phyloP scores from a whole-genome alignment of 2,888 invertebrate species.

The Diplazon laetatorius region DNA sequence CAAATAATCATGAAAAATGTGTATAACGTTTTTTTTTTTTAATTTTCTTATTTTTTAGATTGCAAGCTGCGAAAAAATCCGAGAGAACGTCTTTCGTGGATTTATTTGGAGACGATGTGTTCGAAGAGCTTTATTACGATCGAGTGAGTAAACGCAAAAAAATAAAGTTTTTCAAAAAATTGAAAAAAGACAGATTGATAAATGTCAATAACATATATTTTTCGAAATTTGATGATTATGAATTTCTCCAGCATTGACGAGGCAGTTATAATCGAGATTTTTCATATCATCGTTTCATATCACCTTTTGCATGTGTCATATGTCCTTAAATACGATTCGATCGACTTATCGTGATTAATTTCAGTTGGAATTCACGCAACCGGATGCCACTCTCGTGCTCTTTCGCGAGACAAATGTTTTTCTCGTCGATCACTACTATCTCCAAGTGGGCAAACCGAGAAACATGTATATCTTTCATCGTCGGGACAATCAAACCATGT shows the following conservation, averaged over 20 bases:
- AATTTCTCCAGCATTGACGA: no score
- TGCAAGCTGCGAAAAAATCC: slow-evolving; percentile 58
- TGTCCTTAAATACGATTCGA: not conserved
- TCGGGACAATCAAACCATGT: slow-evolving; percentile 55
- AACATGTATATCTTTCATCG: slow-evolving; percentile 57
- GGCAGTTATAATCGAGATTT: no score
- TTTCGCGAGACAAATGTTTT: slow-evolving; percentile 66
- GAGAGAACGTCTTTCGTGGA: slow-evolving; percentile 57
- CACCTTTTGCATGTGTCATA: not conserved
- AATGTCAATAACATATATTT: no score
- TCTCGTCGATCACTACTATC: slow-evolving; percentile 66
- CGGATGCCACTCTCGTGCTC: slow-evolving; percentile 62
- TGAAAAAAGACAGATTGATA: no score
- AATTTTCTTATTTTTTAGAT: slow-evolving; percentile 50
- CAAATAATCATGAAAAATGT: not conserved
- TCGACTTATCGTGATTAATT: slow-evolving; percentile 8
- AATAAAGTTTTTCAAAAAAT: no score
- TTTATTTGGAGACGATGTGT: slow-evolving; percentile 62
- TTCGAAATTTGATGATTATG: no score
- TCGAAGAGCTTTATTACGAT: slow-evolving; percentile 64
- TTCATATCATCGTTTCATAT: no score
- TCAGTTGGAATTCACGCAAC: slow-evolving; percentile 64
- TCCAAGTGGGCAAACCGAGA: slow-evolving; percentile 62
- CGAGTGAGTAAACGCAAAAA: slow-evolving; percentile 51
- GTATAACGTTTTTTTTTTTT: no score